Conservation (phyloP, 2,113 vertebrate species). For the Phalacrocorax carbo region DNA sequence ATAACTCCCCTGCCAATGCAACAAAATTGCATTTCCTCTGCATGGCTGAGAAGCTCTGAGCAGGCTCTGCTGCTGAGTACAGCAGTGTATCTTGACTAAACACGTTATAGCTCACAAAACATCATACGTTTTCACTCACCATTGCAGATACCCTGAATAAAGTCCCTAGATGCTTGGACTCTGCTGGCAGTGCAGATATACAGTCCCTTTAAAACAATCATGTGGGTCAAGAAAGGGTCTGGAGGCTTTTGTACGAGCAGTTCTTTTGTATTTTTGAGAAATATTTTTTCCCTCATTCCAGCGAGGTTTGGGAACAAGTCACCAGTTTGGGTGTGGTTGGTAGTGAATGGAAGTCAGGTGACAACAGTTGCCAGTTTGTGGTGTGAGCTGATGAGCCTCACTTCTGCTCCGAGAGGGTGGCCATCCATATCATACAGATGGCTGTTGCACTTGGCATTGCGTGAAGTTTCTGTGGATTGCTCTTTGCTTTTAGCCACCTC, state of each 20-base stretch:
- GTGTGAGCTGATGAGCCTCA: background rate
- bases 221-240: background rate
- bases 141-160: background rate
- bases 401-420: background rate
- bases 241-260: background rate
- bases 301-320: background rate
- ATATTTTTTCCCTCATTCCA: background rate
- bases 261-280: background rate
- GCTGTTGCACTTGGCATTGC: background rate
- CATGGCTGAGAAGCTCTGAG: constrained; percentile 15
- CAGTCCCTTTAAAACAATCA: background rate
- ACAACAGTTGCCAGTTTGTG: background rate
- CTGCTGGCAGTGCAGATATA: background rate
- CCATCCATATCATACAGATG: background rate
- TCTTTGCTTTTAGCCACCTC: background rate
- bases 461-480: background rate
- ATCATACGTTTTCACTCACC: background rate
- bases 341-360: background rate
- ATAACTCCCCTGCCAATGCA: background rate
- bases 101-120: constrained; percentile 10
- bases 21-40: background rate
- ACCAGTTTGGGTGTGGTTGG: background rate
- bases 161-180: background rate
- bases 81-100: constrained; percentile 9
- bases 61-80: background rate